Conservation (phyloP, 2,797 vertebrate genomes). For the Hippocampus kuda region DNA sequence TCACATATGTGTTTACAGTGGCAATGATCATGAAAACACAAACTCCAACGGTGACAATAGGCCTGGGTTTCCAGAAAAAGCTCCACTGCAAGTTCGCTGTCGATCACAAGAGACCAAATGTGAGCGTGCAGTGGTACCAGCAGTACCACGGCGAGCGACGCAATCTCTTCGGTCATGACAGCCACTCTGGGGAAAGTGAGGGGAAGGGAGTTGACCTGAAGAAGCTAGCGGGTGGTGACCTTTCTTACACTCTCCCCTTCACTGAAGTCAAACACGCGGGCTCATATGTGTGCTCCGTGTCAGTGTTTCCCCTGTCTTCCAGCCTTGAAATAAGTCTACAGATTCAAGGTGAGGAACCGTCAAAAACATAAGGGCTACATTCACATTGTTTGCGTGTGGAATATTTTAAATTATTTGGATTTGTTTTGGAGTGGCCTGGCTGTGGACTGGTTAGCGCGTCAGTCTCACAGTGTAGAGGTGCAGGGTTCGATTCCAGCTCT, state of each 20-base stretch:
- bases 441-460: no score
- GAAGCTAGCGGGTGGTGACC: constrained; percentile 52
- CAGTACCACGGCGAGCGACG: constrained; percentile 40
- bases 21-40: constrained; percentile 57
- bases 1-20: constrained; percentile 39
- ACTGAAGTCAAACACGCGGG: constrained; percentile 53
- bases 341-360: constrained; percentile 55
- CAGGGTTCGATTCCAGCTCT: no score
- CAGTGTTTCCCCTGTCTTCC: constrained; percentile 48
- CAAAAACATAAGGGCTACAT: neutral
- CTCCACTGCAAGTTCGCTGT: constrained; percentile 66
- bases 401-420: no score
- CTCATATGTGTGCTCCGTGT: constrained; percentile 55
- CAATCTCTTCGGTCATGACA: constrained; percentile 45
- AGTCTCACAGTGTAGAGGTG: no score
- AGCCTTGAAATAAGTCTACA: constrained; percentile 50
- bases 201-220: constrained; percentile 39
- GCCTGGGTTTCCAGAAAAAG: constrained; percentile 44
- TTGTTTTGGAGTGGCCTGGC: no score
- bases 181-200: constrained; percentile 25
- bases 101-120: constrained; percentile 50
- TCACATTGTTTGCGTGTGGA: neutral
- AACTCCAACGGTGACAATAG: constrained; percentile 46
- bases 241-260: constrained; percentile 50
- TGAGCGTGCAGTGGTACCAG: constrained; percentile 50